phyloP scores from a whole-genome alignment of 1,140 invertebrate species.

The Caenorhabditis tropicalis region DNA sequence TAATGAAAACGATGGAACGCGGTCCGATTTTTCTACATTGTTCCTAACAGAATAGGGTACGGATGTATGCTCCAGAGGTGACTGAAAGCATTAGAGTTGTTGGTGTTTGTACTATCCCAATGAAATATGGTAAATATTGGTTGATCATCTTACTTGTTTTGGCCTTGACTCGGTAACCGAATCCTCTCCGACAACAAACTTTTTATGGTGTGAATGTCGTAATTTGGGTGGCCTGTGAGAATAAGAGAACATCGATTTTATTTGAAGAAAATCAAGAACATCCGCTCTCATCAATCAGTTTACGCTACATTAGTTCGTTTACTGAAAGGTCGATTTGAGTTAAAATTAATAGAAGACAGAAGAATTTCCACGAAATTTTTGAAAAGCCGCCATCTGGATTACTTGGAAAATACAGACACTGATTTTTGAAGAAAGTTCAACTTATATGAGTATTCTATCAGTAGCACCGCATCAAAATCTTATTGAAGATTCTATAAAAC shows the following conservation, averaged over 20 bases:
- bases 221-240: background rate
- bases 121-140: constrained; percentile 20
- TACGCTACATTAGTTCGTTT: constrained; percentile 19
- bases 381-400: too few relatives aligned
- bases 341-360: background rate
- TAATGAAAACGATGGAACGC: background rate
- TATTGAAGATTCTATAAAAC: too few relatives aligned
- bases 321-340: constrained; percentile 10
- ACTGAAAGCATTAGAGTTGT: background rate
- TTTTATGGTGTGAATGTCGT: constrained; percentile 24
- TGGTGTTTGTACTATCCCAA: constrained; percentile 2
- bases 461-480: too few relatives aligned
- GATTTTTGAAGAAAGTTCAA: too few relatives aligned
- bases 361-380: background rate
- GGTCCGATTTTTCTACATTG: background rate
- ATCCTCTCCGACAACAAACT: background rate
- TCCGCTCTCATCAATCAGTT: background rate
- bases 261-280: background rate
- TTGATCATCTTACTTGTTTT: constrained; percentile 30
- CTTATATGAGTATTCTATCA: too few relatives aligned
- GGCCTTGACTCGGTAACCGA: constrained; percentile 38
- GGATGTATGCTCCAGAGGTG: background rate
- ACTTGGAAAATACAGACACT: too few relatives aligned
- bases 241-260: background rate
- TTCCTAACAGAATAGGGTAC: background rate